phyloP scores from a whole-genome alignment of 2,113 vertebrate species.

The Rhinolophus sinicus region DNA sequence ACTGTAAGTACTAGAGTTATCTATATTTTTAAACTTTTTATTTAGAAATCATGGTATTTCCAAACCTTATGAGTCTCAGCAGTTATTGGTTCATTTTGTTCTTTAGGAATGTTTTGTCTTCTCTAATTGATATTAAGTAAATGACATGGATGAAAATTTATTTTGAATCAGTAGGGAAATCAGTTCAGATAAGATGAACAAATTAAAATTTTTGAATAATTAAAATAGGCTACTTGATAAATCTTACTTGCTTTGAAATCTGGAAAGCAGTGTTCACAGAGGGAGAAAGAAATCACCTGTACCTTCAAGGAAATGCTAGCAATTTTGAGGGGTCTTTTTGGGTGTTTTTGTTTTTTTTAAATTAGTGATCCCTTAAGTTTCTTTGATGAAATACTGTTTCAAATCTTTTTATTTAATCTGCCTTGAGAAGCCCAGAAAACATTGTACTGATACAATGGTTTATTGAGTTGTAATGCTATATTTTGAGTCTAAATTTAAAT shows the following conservation, averaged over 20 bases:
- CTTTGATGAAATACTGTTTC: constrained; percentile 24
- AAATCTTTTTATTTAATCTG: background rate
- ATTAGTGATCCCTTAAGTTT: background rate
- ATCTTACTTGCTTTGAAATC: constrained; percentile 37
- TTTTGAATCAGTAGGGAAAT: constrained; percentile 29
- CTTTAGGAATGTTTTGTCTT: background rate
- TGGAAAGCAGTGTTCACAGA: background rate
- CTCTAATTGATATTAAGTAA: background rate
- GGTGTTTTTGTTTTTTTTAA: background rate
- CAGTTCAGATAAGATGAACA: background rate
- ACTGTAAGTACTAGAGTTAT: background rate
- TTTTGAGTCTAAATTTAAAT: constrained; percentile 1
- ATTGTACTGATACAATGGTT: background rate
- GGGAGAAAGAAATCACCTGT: background rate
- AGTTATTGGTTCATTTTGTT: constrained; percentile 17
- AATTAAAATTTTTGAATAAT: background rate
- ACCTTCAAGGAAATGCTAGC: background rate
- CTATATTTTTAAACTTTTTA: constrained; percentile 19
- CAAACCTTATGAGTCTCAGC: background rate
- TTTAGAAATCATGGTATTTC: constrained; percentile 13
- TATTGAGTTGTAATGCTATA: background rate
- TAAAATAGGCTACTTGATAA: background rate
- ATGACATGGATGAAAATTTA: constrained; percentile 8
- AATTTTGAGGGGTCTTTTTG: background rate
- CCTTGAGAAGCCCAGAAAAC: background rate